Conservation (phyloP, 2,113 vertebrate genomes). For the Hiodon tergisus region DNA sequence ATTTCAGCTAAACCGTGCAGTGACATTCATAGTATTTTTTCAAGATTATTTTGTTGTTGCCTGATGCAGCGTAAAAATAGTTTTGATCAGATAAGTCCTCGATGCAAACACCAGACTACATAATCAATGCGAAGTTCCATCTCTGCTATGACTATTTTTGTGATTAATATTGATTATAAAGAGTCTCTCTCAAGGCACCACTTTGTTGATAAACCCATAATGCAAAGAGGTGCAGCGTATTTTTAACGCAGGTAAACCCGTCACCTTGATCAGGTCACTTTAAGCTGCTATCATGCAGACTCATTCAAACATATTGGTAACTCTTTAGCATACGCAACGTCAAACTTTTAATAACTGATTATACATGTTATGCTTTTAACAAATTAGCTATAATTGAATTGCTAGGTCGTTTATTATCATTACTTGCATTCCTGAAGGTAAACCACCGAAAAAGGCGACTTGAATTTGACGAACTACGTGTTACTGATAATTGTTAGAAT, state of each 20-base stretch:
- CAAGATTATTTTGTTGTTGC: background rate
- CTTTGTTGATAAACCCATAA: constrained; percentile 4
- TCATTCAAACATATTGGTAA: no score
- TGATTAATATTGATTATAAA: constrained; percentile 28
- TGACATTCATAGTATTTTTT: constrained; percentile 6
- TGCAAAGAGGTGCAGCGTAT: background rate
- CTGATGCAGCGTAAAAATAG: constrained; percentile 8
- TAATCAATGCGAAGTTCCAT: constrained; percentile 10
- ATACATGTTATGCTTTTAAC: no score
- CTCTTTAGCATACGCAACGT: no score
- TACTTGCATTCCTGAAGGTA: no score
- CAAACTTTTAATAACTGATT: no score
- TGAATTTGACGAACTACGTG: no score
- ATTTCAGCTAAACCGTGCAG: constrained; percentile 1
- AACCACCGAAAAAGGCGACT: no score
- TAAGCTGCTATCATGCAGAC: no score
- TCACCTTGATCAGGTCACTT: background rate
- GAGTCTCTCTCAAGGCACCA: constrained; percentile 3
- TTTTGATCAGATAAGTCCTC: constrained; percentile 19
- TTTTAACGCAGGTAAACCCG: background rate
- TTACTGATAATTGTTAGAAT: no score
- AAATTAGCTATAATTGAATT: no score
- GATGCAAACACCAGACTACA: background rate
- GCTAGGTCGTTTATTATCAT: no score
- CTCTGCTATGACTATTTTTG: constrained; percentile 24